Percentiles rank a stretch among this genome's conserved stretches.
These are phyloP conservation scores for Triplophysa siluroides DNA, from an alignment of 2,113 vertebrate species.

Conservation along the genomic window DNA sequence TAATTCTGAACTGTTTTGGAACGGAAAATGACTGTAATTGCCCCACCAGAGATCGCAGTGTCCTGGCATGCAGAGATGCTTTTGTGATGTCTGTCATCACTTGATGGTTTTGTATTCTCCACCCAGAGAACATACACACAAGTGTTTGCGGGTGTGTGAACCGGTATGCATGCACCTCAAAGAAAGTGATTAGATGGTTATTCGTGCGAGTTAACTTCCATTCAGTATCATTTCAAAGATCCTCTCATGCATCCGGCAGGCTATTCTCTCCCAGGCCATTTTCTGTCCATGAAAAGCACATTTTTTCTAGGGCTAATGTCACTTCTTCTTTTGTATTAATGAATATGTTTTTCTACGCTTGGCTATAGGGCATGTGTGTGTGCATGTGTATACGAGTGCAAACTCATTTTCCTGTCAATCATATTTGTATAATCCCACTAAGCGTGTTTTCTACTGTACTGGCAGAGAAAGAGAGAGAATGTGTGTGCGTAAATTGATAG, in stretches of 20 bases:
- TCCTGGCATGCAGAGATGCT: slow-evolving; percentile 59
- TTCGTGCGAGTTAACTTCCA: neutral
- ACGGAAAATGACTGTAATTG: slow-evolving; percentile 70
- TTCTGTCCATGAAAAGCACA: too few relatives aligned
- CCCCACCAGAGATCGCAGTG: slow-evolving; percentile 60
- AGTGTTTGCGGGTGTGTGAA: slow-evolving; percentile 6
- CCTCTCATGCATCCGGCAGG: too few relatives aligned
- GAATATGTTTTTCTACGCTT: slow-evolving; percentile 7
- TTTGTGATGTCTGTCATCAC: slow-evolving; percentile 51
- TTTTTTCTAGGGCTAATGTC: too few relatives aligned
- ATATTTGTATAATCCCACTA: slow-evolving; percentile 52
- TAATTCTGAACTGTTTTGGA: slow-evolving; percentile 64
- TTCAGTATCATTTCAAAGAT: neutral
- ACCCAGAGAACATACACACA: slow-evolving; percentile 1
- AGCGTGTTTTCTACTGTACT: slow-evolving; percentile 31
- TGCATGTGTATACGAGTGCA: slow-evolving; percentile 38
- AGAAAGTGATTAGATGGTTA: neutral
- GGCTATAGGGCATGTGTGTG: neutral
- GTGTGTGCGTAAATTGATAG: slow-evolving; percentile 41
- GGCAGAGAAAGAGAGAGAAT: slow-evolving; percentile 37
- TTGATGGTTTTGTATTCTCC: slow-evolving; percentile 18
- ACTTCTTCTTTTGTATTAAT: neutral
- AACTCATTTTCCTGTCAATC: slow-evolving; percentile 49
- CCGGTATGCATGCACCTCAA: neutral
- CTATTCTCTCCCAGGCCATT: too few relatives aligned